Conservation (phyloP, 2,797 vertebrate species). For the Leptoclinus maculatus region DNA sequence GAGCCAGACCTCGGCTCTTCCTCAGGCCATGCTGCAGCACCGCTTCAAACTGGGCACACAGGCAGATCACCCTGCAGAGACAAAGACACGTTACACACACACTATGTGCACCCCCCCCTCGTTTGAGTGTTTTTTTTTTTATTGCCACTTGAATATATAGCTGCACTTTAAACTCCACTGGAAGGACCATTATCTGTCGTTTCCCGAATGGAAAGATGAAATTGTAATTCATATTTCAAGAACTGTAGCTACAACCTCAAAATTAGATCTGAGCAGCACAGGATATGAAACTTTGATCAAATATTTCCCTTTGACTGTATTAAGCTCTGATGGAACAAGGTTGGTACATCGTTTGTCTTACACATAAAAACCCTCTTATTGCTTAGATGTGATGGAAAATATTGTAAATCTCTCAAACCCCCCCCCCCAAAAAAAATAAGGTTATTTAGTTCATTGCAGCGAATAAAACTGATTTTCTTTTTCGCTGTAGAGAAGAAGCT, state of each 20-base stretch:
- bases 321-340: slow-evolving; percentile 4
- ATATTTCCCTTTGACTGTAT: not conserved
- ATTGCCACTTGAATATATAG: not conserved
- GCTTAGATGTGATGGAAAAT: not conserved
- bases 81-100: slow-evolving; percentile 27
- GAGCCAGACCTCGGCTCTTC: slow-evolving; percentile 92
- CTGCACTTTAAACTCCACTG: not conserved
- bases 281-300: slow-evolving; percentile 28
- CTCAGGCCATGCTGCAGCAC: slow-evolving; percentile 96
- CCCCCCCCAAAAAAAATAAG: not conserved
- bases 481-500: not conserved
- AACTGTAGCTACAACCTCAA: slow-evolving; percentile 12
- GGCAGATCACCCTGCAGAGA: slow-evolving; percentile 93
- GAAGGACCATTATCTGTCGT: not conserved
- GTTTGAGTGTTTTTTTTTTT: not conserved
- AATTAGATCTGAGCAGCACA: slow-evolving; percentile 26
- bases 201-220: not conserved
- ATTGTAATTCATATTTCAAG: not conserved
- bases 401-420: not conserved
- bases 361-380: not conserved
- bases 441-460: not conserved
- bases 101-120: not conserved
- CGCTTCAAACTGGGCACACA: slow-evolving; percentile 97
- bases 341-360: not conserved
- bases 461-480: not conserved